Base-by-base conservation (phyloP, 2,888 invertebrate genomes). In the Apodemia zela region DNA sequence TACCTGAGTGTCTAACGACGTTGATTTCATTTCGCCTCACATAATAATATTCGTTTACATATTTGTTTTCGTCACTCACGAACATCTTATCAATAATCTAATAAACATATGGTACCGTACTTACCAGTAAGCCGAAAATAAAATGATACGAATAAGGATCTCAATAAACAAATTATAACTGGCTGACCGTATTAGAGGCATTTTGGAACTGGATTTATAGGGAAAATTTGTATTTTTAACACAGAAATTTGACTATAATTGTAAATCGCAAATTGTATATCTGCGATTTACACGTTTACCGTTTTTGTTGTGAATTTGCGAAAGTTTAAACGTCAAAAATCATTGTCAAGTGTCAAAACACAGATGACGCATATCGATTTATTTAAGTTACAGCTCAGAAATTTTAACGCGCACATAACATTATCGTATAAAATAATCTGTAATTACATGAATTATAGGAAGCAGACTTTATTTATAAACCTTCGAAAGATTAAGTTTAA, bases 101-200 rank as follows among this genome's bases (percentile, higher is more conserved):
- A n/a, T 17, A 13, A 69, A 66, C 73, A 84, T 83, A 85, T 80
- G 80, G 78, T 66, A 17, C 1, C 61, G 17, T 25, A 80, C 93
- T 93, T 84, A 94, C 94, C 93, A 89, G 75, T 94, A 94, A 25
- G 87, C 73, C 15, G 91, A 77, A 29, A 93, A 71, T 59, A 94
- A 79, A 33, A 81, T 68, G 10, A 93, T 83, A 0, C 94, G 86
- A 62, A 93, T 76, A 33, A 84, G 74, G 57, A 93, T 85, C 78
- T 94, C 94, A 33, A 92, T 73, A 65, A 92, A 82, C 75, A 93
- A 77, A 76, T 85, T 89, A 65, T 80, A 81, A 73, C 79, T 89
- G 1, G 89, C 87, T 0, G 90, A 87, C 70, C 90, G 85, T 72
- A 89, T 83, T 68, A 90, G 70, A 51, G 89, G 87, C 90, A 91